Evolutionary conservation across 2,113 vertebrate species (phyloP).

Genomic region (Eurypyga helias): DNA sequence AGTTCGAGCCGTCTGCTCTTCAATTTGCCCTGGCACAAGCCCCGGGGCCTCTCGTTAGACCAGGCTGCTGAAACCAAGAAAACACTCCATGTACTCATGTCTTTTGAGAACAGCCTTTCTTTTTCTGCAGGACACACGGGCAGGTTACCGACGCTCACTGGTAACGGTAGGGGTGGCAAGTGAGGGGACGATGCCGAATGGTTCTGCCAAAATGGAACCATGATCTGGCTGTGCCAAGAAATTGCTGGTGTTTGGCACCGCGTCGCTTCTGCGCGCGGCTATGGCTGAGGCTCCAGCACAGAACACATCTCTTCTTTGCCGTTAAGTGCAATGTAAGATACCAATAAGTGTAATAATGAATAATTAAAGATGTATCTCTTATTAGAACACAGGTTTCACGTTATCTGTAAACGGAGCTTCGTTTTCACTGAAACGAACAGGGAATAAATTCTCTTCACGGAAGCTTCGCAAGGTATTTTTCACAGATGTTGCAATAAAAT

Average conservation of each 20-base stretch:
- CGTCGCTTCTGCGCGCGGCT: rapidly evolving
- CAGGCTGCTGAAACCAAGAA: not conserved
- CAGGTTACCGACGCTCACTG: rapidly evolving
- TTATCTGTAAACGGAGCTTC: not conserved
- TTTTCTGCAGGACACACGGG: not conserved
- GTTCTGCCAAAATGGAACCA: not conserved
- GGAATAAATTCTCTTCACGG: not conserved
- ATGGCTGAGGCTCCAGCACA: not conserved
- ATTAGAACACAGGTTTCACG: conserved; percentile 24
- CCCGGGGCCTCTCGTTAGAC: not conserved
- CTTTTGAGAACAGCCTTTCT: not conserved
- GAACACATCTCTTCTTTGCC: not conserved
- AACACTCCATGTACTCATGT: not conserved
- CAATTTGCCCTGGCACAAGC: not conserved
- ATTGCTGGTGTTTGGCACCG: rapidly evolving
- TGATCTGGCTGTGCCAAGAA: rapidly evolving
- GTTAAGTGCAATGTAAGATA: conserved; percentile 22
- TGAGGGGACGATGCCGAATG: rapidly evolving
- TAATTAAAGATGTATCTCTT: conserved; percentile 38
- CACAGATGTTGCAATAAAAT: not conserved
- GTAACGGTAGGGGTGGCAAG: not conserved
- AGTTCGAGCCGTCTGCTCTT: not conserved
- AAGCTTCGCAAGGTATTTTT: not conserved
- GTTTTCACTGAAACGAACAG: not conserved
- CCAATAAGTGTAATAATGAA: conserved; percentile 58